A percentile compares a stretch with the other conserved stretches of the same genome.
phyloP scores from a whole-genome alignment of 2,888 invertebrate genomes.

The Dynastes maya region DNA sequence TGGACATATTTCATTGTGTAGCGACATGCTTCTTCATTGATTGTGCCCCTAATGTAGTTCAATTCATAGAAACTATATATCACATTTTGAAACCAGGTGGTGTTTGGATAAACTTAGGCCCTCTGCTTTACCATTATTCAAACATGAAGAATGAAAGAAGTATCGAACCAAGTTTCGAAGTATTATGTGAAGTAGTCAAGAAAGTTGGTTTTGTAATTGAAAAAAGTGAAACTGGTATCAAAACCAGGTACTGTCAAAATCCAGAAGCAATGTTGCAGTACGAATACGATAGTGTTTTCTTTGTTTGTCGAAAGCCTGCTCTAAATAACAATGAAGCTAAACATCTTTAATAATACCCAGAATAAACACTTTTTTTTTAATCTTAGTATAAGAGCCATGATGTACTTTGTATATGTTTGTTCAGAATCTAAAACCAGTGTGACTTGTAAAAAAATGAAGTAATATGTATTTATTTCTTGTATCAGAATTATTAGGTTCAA shows the following conservation, averaged over 20 bases:
- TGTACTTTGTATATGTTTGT: neutral
- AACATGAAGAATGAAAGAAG: slow-evolving; percentile 91
- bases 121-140: slow-evolving; percentile 92
- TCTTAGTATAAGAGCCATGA: slow-evolving; percentile 6
- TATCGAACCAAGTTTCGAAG: slow-evolving; percentile 91
- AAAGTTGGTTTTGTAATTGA: slow-evolving; percentile 88
- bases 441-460: neutral
- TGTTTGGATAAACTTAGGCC: slow-evolving; percentile 92
- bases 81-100: slow-evolving; percentile 92
- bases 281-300: slow-evolving; percentile 93
- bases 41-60: slow-evolving; percentile 96
- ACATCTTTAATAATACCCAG: neutral
- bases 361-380: neutral
- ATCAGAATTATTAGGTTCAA: slow-evolving; percentile 3
- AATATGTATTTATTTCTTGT: slow-evolving; percentile 19
- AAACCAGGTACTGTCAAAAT: slow-evolving; percentile 94
- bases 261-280: slow-evolving; percentile 93
- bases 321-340: neutral
- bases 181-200: slow-evolving; percentile 79
- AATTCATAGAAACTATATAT: slow-evolving; percentile 94
- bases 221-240: slow-evolving; percentile 85
- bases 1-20: slow-evolving; percentile 90
- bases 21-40: slow-evolving; percentile 99
- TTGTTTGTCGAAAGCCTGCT: slow-evolving; percentile 88
- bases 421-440: neutral